Conservation (phyloP, 2,888 invertebrate genomes). For the Lissocephala sabroskyi region DNA sequence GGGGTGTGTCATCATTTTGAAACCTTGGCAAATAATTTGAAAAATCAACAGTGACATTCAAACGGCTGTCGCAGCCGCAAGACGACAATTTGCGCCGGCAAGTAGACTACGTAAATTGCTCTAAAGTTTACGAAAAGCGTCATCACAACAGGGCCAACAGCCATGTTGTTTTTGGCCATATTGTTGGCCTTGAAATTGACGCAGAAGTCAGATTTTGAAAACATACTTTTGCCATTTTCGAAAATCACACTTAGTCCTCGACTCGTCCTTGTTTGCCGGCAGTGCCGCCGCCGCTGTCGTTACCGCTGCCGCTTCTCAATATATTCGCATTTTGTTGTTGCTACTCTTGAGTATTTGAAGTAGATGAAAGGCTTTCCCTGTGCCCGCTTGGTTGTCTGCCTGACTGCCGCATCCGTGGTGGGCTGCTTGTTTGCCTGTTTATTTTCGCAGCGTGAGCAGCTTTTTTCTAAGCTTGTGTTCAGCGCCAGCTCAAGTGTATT, state of each 20-base stretch:
- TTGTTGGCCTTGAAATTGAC: constrained; percentile 47
- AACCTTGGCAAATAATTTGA: constrained; percentile 64
- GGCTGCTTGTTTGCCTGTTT: constrained; percentile 36
- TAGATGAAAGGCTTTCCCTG: constrained; percentile 53
- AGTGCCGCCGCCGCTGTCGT: constrained; percentile 1
- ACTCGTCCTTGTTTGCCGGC: constrained; percentile 20
- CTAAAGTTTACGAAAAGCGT: constrained; percentile 40
- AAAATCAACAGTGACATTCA: constrained; percentile 60
- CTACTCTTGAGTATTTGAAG: constrained; percentile 52
- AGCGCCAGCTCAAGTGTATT: constrained; percentile 50
- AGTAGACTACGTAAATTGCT: constrained; percentile 32
- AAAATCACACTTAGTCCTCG: constrained; percentile 55
- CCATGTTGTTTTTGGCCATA: constrained; percentile 6
- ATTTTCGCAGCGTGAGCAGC: constrained; percentile 53
- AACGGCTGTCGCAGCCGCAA: constrained; percentile 24
- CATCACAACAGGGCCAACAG: too few relatives aligned
- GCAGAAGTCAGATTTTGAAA: constrained; percentile 56
- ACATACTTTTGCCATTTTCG: constrained; percentile 67
- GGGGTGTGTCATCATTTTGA: constrained; percentile 44
- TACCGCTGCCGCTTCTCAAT: constrained; percentile 3
- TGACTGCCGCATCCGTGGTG: background rate
- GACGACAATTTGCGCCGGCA: constrained; percentile 43
- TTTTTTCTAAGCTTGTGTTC: constrained; percentile 33
- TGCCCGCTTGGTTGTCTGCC: constrained; percentile 1
- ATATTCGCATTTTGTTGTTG: constrained; percentile 24